Base-by-base conservation (phyloP, 2,113 vertebrate genomes). In the Hoplias malabaricus region DNA sequence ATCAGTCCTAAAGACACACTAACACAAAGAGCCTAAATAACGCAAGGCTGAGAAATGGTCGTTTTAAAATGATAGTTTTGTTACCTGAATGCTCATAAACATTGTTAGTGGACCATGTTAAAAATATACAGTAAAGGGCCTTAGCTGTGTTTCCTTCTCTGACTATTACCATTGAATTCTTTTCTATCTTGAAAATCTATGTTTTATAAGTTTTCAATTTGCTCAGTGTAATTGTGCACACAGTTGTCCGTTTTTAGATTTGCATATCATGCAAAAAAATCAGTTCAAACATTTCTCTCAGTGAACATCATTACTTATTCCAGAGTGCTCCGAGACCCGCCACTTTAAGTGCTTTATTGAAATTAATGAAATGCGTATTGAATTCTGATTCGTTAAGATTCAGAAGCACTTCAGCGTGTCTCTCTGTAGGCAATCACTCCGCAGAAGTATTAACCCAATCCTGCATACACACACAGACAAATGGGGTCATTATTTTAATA, bases 281-380 rank as follows among this genome's bases (percentile, higher is more conserved):
- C 19, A 43, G 9, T 33, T 54, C 53, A 66, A 54, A 40, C 62
- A 67, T 67, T 53, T 50, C n/a, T 36, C 43, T 48, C 2, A 50
- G 27, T 69, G 43, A 33, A 34, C 36, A 54, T 77, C 27, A 42
- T 67, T 33, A 46, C n/a, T 68, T 23, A n/a, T 61, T 59, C 3
- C 46, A 36, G n/a, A 11, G 25, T 40, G 23, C 5, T 53, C 69
- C 43, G 38, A 65, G 61, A 33, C 48, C 34, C 38, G 23, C 48
- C 38, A 31, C 48, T 68, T 69, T 69, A 69, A 38, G 36, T 48
- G 16, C 16, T 61, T 61, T 77, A 69, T 68, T 46, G 42, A 62
- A 21, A 21, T 46, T 69, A 61, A 69, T 77, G 69, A 65, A 75
- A 75, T n/a, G 21, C 46, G 29, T 50, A 50, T 69, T 48, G 33